A percentile compares a stretch with the other conserved stretches of the same genome.
These are phyloP conservation scores for Acrobasis repandana DNA, from an alignment of 2,888 invertebrate species.

Conservation along the genomic window DNA sequence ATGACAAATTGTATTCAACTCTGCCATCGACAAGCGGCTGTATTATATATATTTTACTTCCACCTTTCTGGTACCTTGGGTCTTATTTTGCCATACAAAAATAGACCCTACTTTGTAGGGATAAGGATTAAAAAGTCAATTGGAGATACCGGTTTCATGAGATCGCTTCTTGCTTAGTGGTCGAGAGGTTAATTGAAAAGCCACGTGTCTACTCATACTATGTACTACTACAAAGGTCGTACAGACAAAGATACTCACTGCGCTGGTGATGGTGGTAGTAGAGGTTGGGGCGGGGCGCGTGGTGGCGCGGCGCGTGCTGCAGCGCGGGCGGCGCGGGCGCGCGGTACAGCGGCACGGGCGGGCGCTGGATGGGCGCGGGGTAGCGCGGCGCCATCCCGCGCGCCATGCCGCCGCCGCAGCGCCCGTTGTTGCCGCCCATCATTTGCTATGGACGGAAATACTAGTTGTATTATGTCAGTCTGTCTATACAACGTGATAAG, in stretches of 20 bases:
- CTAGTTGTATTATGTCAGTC: slow-evolving; percentile 24
- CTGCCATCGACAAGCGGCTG: too few relatives aligned
- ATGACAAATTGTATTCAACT: too few relatives aligned
- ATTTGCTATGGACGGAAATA: slow-evolving; percentile 47
- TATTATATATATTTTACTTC: too few relatives aligned
- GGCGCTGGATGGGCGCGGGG: slow-evolving; percentile 83
- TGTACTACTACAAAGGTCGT: too few relatives aligned
- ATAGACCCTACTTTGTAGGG: too few relatives aligned
- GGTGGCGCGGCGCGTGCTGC: slow-evolving; percentile 44
- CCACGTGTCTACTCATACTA: too few relatives aligned
- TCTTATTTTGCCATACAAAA: too few relatives aligned
- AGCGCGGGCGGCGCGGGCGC: slow-evolving; percentile 49
- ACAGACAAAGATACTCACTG: slow-evolving; percentile 51
- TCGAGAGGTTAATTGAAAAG: too few relatives aligned
- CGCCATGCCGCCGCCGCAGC: slow-evolving; percentile 53
- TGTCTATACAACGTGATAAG: slow-evolving; percentile 7
- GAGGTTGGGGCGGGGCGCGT: slow-evolving; percentile 57
- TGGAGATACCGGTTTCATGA: too few relatives aligned
- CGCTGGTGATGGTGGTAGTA: slow-evolving; percentile 78
- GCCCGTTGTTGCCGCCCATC: slow-evolving; percentile 66
- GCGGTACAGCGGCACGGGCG: slow-evolving; percentile 70
- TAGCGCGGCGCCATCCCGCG: slow-evolving; percentile 73
- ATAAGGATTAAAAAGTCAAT: too few relatives aligned
- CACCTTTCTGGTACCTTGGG: too few relatives aligned
- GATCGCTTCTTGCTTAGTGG: too few relatives aligned